Conservation (phyloP, 2,888 invertebrate species). For the Hydropsyche betteni region DNA sequence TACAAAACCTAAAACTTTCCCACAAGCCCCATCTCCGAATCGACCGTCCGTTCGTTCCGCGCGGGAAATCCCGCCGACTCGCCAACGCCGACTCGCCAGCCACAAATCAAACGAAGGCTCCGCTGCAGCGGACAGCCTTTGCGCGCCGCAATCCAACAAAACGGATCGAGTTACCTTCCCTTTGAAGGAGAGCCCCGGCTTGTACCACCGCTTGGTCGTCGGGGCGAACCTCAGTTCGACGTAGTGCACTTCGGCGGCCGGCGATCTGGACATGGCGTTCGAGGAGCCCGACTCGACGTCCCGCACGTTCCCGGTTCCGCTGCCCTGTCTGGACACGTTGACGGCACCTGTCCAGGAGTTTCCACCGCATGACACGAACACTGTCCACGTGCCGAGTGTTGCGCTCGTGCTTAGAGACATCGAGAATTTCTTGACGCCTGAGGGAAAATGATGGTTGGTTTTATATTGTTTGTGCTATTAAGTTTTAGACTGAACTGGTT, state of each 20-base stretch:
- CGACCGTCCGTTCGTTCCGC: too few relatives aligned
- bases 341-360: constrained; percentile 67
- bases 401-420: constrained; percentile 67
- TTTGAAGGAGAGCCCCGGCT: constrained; percentile 73
- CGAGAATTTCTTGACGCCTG: constrained; percentile 69
- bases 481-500: too few relatives aligned
- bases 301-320: constrained; percentile 54
- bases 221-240: constrained; percentile 72
- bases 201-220: constrained; percentile 72
- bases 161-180: constrained; percentile 64
- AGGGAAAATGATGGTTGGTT: neutral
- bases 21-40: too few relatives aligned
- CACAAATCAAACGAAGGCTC: too few relatives aligned
- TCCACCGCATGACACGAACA: constrained; percentile 66
- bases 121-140: too few relatives aligned
- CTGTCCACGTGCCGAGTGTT: constrained; percentile 67
- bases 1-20: too few relatives aligned
- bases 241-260: constrained; percentile 74
- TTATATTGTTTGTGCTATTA: too few relatives aligned
- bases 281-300: constrained; percentile 58
- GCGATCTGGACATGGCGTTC: constrained; percentile 65
- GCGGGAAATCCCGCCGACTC: too few relatives aligned
- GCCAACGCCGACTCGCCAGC: too few relatives aligned
- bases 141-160: too few relatives aligned
- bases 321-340: constrained; percentile 63